phyloP scores from a whole-genome alignment of 2,888 invertebrate genomes.

The Halictus ligatus region DNA sequence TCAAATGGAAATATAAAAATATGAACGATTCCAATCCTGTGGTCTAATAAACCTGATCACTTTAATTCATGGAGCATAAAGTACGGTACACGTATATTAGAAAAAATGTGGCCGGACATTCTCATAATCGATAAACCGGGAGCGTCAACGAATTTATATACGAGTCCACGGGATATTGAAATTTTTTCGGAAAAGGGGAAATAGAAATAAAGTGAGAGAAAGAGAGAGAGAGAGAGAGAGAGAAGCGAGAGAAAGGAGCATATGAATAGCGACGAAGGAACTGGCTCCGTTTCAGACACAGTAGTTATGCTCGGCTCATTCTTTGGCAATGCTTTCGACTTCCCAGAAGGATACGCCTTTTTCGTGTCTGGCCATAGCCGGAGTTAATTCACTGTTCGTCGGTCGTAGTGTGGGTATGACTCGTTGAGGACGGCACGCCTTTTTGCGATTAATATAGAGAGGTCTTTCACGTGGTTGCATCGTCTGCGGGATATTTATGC shows the following conservation, averaged over 20 bases:
- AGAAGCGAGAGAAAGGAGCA: neutral
- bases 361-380: constrained; percentile 62
- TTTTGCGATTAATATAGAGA: constrained; percentile 61
- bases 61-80: neutral
- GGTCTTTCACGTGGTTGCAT: constrained; percentile 24
- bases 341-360: constrained; percentile 67
- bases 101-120: neutral
- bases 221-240: neutral
- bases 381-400: constrained; percentile 68
- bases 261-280: constrained; percentile 40
- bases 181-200: constrained; percentile 11
- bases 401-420: constrained; percentile 40
- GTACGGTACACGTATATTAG: neutral
- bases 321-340: constrained; percentile 64
- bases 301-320: constrained; percentile 47
- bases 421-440: constrained; percentile 50
- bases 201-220: neutral
- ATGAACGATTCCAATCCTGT: neutral
- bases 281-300: constrained; percentile 63
- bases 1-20: neutral
- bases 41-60: neutral
- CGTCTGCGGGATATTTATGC: constrained; percentile 34
- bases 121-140: neutral
- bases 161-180: constrained; percentile 22
- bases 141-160: neutral